Evolutionary conservation across 2,113 vertebrate genomes (phyloP).

Genomic region (Spea bombifrons): DNA sequence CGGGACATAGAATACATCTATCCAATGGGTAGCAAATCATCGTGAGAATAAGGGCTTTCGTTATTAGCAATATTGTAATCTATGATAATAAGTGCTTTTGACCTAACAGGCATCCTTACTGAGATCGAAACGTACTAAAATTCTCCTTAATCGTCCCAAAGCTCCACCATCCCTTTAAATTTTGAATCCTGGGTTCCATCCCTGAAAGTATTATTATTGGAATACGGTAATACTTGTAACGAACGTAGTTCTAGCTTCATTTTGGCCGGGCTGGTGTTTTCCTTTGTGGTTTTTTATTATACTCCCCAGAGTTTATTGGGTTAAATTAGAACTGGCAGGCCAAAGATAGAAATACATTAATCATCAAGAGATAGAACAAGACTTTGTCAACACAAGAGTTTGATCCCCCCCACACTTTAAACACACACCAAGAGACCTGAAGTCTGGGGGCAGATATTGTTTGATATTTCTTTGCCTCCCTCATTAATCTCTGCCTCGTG

Average conservation of each 20-base stretch:
- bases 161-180: too few relatives aligned
- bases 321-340: slow-evolving; percentile 31
- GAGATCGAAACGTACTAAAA: too few relatives aligned
- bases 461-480: slow-evolving; percentile 41
- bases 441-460: slow-evolving; percentile 44
- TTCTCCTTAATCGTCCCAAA: too few relatives aligned
- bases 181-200: too few relatives aligned
- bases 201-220: neutral
- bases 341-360: slow-evolving; percentile 34
- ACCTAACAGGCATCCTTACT: too few relatives aligned
- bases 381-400: slow-evolving; percentile 33
- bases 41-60: too few relatives aligned
- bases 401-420: slow-evolving; percentile 8
- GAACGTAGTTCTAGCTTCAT: neutral
- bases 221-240: too few relatives aligned
- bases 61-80: too few relatives aligned
- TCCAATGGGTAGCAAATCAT: too few relatives aligned
- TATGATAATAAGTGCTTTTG: too few relatives aligned
- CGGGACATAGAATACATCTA: too few relatives aligned
- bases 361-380: slow-evolving; percentile 39
- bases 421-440: slow-evolving; percentile 37
- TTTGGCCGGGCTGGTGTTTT: slow-evolving; percentile 20
- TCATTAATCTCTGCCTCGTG: slow-evolving; percentile 49
- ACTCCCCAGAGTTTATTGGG: slow-evolving; percentile 13
- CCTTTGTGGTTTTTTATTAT: slow-evolving; percentile 6